Percentiles rank a stretch among this genome's conserved stretches.
phyloP scores from a whole-genome alignment of 2,888 invertebrate genomes.

The Morpho achilles region DNA sequence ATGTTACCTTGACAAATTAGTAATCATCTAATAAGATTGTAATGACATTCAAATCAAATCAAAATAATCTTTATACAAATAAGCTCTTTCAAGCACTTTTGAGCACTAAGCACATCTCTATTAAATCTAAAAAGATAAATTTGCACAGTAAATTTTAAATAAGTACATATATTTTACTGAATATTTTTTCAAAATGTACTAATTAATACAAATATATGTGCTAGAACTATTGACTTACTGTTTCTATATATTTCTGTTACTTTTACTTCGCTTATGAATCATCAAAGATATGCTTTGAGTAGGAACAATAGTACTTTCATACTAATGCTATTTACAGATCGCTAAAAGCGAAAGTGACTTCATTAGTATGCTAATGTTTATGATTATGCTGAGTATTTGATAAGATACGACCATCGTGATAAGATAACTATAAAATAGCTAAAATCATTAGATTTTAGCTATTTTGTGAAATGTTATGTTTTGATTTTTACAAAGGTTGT shows the following conservation, averaged over 20 bases:
- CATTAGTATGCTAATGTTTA: constrained; percentile 4
- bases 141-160: neutral
- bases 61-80: too few species aligned
- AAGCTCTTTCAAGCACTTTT: too few species aligned
- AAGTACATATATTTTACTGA: neutral
- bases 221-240: neutral
- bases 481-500: too few species aligned
- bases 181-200: too few species aligned
- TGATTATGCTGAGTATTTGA: constrained; percentile 1
- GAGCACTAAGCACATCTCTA: neutral
- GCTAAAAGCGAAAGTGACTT: neutral
- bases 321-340: neutral
- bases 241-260: neutral
- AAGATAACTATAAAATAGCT: constrained; percentile 1
- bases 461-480: too few species aligned
- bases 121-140: neutral
- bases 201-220: too few species aligned
- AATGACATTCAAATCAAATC: neutral
- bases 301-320: neutral
- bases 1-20: too few species aligned
- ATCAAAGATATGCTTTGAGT: neutral
- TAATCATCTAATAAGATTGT: too few species aligned
- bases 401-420: constrained; percentile 8
- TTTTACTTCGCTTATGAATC: neutral
- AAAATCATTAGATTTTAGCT: too few species aligned